phyloP scores from a whole-genome alignment of 2,888 invertebrate species.

The Drosophila greeni region DNA sequence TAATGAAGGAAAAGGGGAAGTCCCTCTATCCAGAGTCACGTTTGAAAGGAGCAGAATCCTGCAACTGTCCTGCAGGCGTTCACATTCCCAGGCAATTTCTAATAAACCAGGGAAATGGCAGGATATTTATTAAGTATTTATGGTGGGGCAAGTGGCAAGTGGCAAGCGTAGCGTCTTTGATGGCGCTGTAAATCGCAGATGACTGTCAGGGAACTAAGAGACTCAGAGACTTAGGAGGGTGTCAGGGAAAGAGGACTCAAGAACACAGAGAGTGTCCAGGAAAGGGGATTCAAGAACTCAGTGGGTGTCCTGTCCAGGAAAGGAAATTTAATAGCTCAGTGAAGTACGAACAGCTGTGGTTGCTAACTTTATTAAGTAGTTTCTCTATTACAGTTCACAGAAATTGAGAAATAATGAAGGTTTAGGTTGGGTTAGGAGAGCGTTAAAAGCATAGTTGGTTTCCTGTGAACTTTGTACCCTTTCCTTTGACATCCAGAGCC shows the following conservation, averaged over 20 bases:
- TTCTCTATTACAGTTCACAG: not conserved
- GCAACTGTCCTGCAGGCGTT: not conserved
- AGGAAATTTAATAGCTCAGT: not conserved
- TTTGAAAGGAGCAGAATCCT: not conserved
- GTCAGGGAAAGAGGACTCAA: not conserved
- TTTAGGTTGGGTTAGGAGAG: not conserved
- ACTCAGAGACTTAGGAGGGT: too few relatives aligned
- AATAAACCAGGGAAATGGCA: slow-evolving; percentile 2
- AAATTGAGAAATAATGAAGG: not conserved
- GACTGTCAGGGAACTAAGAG: slow-evolving; percentile 7
- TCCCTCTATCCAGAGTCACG: too few relatives aligned
- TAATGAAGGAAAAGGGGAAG: slow-evolving; percentile 47
- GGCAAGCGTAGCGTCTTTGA: not conserved
- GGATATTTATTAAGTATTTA: slow-evolving; percentile 49
- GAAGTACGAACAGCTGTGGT: not conserved
- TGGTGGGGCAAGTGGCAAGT: slow-evolving; percentile 14
- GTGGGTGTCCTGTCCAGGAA: too few relatives aligned
- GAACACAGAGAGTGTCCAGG: too few relatives aligned
- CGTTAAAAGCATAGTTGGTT: too few relatives aligned
- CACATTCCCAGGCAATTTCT: slow-evolving; percentile 10
- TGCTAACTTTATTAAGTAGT: too few relatives aligned
- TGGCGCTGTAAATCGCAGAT: slow-evolving; percentile 31
- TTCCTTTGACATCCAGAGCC: not conserved
- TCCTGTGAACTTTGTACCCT: not conserved
- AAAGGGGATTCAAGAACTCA: too few relatives aligned